Base-by-base conservation (phyloP, 1,140 invertebrate genomes). In the Phymastichus coffea region DNA sequence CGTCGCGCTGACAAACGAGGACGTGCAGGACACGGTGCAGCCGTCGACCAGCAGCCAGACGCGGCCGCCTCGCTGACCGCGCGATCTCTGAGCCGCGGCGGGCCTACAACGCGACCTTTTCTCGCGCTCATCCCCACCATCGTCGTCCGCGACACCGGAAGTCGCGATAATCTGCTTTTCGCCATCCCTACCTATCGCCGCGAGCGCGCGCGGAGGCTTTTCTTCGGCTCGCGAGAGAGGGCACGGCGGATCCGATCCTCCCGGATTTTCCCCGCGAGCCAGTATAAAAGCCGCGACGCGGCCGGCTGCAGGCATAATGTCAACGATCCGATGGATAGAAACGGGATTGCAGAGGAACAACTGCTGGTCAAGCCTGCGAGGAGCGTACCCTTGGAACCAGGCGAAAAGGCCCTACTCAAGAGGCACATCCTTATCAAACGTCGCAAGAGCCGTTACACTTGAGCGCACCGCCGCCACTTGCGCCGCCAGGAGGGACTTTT, bases 281-380 rank as follows among this genome's bases (percentile, higher is more conserved):
- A n/a, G 65, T 68, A 68, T 63, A 69, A 58, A 68, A 65, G 61
- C 38, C 37, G 28, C 55, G 25, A 35, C 28, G 4, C 19, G 0
- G 17, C 38, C 33, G 48, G 55, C 17, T 8, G 9, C 22, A 47
- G 28, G 22, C 54, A 66, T 56, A 23, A 71, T 71, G 70, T 57
- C 65, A 53, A 71, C 58, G 35, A 57, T 66, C 59, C 66, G 65
- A 62, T 71, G 66, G 66, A 65, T 64, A 48, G 57, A 61, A 64
- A 57, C 26, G 48, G 41, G 56, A 28, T 44, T 41, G 59, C 37
- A 23, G 4, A 35, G 2, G 33, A 30, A 30, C 47, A 28, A 30
- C 43, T n/a, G 23, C 8, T 46, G 30, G 54, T 48, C 51, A 28
- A 64, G 8, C 14, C 9, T 38, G 51, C 28, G 47, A 47, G 15